Percentiles rank a stretch among this genome's conserved stretches.
These are phyloP conservation scores for Watsonalla binaria DNA, from an alignment of 2,888 invertebrate genomes.

Conservation along the genomic window DNA sequence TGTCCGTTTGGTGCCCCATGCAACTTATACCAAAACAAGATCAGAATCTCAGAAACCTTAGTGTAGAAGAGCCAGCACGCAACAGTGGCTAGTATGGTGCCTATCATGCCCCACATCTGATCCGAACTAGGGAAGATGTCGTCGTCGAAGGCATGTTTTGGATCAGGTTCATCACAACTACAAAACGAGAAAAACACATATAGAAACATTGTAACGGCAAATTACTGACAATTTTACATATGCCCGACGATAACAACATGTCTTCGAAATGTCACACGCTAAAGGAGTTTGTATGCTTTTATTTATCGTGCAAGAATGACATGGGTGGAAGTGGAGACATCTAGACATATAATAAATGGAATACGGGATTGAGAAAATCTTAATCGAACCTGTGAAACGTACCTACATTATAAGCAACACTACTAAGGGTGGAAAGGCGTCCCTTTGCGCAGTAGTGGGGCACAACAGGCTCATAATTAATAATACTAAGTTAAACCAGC, in stretches of 20 bases:
- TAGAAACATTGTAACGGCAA: slow-evolving; percentile 23
- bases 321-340: too few species aligned
- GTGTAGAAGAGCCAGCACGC: slow-evolving; percentile 50
- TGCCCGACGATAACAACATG: neutral
- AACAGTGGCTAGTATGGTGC: slow-evolving; percentile 48
- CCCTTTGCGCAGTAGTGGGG: too few species aligned
- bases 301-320: neutral
- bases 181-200: slow-evolving; percentile 42
- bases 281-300: neutral
- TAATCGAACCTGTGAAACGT: too few species aligned
- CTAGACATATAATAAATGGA: too few species aligned
- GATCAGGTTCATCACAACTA: slow-evolving; percentile 47
- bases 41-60: slow-evolving; percentile 30
- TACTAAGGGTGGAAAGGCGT: too few species aligned
- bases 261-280: neutral
- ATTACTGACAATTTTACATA: slow-evolving; percentile 20
- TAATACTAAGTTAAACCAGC: too few species aligned
- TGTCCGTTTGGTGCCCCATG: too few species aligned
- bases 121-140: slow-evolving; percentile 49
- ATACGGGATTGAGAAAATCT: too few species aligned
- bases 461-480: too few species aligned
- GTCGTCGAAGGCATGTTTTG: slow-evolving; percentile 22
- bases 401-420: too few species aligned
- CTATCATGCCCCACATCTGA: slow-evolving; percentile 65
- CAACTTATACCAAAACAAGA: too few species aligned